Evolutionary conservation across 2,113 vertebrate species (phyloP).

Genomic region (Platichthys stellatus): DNA sequence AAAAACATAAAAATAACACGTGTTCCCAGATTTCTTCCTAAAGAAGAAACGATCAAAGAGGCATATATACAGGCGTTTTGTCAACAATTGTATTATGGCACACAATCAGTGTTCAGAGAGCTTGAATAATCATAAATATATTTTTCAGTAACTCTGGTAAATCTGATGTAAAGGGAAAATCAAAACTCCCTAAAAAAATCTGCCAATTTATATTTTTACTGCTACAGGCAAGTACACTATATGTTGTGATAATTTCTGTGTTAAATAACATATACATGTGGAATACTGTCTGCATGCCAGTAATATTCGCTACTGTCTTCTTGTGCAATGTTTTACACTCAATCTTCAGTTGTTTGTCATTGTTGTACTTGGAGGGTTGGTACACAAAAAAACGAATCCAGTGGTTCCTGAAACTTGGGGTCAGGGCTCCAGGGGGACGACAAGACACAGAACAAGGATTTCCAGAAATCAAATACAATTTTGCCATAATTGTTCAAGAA

Average conservation of each 20-base stretch:
- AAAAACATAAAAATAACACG: conserved; percentile 14
- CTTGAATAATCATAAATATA: neutral
- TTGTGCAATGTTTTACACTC: no score
- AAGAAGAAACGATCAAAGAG: neutral
- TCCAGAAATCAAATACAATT: no score
- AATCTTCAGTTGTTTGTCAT: neutral
- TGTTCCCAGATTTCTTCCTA: conserved; percentile 1
- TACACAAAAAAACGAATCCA: no score
- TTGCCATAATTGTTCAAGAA: no score
- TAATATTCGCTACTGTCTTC: no score
- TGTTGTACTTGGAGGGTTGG: neutral
- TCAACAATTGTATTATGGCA: neutral
- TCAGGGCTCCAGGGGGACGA: no score
- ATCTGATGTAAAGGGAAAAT: neutral
- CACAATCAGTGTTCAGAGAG: neutral
- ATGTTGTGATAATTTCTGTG: no score
- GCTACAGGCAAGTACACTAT: neutral
- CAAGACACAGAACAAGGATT: no score
- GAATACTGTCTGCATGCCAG: no score
- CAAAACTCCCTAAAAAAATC: neutral
- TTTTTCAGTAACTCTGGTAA: neutral
- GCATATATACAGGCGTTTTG: neutral
- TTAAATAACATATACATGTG: no score
- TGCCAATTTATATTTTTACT: neutral
- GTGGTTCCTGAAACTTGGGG: no score